Evolutionary conservation across 1,140 invertebrate genomes (phyloP), one percentile per base, ranked within the genome.

Genomic region (Acromyrmex charruanus): DNA sequence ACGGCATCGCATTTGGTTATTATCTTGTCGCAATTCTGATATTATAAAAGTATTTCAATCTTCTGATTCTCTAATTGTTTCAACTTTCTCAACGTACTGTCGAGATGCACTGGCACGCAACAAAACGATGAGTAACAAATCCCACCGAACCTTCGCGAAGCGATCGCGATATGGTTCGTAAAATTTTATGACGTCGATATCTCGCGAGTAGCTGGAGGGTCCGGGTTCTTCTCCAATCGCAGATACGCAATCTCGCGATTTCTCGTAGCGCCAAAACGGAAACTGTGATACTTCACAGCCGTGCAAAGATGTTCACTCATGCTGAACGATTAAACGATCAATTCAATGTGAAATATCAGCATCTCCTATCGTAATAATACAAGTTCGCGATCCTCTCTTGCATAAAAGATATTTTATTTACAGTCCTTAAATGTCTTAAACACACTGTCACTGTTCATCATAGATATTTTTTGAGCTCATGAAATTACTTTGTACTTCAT

Each of bases 311-410:
- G 75, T 77, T 75, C 58, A 58, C 5, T 89, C 81, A 87, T 85
- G 88, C 59, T 59, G 81, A 89, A 89, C 87, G 74, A 65, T 77
- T 77, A 58, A 55, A 44, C 68, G 69, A 75, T 39, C 68, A 28
- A 39, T 35, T 14, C 58, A 25, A 55, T 6, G 14, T 74, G 65
- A 88, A 68, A 65, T 58, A 88, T 66, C 63, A 85, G 28, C 66
- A 71, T 49, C 80, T 63, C 80, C 58, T 31, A 65, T 31, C 59
- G 25, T 77, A 69, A 87, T 55, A 18, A 0, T 3, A 3, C 14
- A 39, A 51, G 49, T 79, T 72, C 51, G 35, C 53, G 49, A 85
- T 55, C 53, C 18, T 61, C 7, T n/a, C 39, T 59, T 12, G 72
- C 55, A 75, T 79, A 71, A 88, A 71, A 58, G 39, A 0, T 55